Evolutionary conservation across 2,113 vertebrate species (phyloP).

Genomic region (Aix galericulata): DNA sequence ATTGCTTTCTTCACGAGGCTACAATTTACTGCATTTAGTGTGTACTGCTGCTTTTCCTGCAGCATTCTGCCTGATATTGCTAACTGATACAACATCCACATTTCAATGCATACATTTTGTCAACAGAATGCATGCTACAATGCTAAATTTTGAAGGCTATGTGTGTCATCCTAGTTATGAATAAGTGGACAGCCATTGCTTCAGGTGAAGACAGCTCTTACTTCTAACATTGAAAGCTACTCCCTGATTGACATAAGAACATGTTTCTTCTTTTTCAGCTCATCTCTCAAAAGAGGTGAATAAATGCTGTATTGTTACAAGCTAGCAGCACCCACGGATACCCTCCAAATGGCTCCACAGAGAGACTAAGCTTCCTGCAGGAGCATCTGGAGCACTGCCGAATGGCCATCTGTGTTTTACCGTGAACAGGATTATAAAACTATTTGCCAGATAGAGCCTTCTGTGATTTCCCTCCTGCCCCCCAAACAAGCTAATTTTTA

Average conservation of each 20-base stretch:
- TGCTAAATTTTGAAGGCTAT: neutral
- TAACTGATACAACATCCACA: neutral
- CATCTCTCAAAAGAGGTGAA: neutral
- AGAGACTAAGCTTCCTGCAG: conserved; percentile 60
- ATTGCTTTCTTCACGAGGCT: neutral
- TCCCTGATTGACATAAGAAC: neutral
- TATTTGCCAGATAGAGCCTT: conserved; percentile 27
- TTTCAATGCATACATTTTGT: neutral
- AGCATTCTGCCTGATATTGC: neutral
- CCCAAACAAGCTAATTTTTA: neutral
- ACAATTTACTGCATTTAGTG: neutral
- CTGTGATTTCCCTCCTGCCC: neutral
- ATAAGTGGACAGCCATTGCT: rapidly evolving
- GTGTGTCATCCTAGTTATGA: rapidly evolving
- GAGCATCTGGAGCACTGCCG: conserved; percentile 55
- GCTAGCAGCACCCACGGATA: conserved; percentile 50
- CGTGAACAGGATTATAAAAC: conserved; percentile 18
- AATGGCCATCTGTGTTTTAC: conserved; percentile 58
- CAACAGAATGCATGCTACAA: neutral
- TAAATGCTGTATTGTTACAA: conserved; percentile 21
- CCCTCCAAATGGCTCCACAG: conserved; percentile 56
- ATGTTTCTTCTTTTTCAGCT: neutral
- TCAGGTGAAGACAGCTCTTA: neutral
- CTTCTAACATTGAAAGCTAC: neutral
- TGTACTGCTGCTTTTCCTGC: neutral